Evolutionary conservation across 2,888 invertebrate genomes (phyloP).

Genomic region (Hydropsyche betteni): DNA sequence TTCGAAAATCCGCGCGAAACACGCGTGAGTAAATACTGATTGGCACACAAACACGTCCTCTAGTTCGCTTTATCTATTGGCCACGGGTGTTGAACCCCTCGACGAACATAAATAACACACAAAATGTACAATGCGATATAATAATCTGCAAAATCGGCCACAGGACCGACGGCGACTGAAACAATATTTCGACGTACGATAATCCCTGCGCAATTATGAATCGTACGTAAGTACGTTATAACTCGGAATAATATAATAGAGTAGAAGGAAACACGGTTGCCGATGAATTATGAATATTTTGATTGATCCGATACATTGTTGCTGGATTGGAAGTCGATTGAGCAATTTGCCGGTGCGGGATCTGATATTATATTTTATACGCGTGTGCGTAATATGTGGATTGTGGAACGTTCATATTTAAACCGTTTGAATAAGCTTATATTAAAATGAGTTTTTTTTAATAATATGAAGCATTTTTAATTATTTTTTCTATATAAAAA

Average conservation of each 20-base stretch:
- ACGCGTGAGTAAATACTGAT: conserved; percentile 34
- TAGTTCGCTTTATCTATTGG: too few species aligned
- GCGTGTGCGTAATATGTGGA: too few species aligned
- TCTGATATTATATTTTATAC: too few species aligned
- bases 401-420: too few species aligned
- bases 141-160: conserved; percentile 21
- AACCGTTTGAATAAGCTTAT: too few species aligned
- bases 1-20: conserved; percentile 1
- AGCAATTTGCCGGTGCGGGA: neutral
- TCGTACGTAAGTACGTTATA: neutral
- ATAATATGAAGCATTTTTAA: too few species aligned
- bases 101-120: neutral
- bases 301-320: conserved; percentile 8
- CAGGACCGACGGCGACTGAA: conserved; percentile 34
- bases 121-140: neutral
- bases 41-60: conserved; percentile 16
- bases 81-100: conserved; percentile 4
- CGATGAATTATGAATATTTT: conserved; percentile 14
- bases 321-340: neutral
- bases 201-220: conserved; percentile 6
- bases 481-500: too few species aligned
- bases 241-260: neutral
- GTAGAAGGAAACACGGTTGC: too few species aligned
- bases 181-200: conserved; percentile 37
- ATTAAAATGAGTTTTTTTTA: too few species aligned